phyloP scores from a whole-genome alignment of 2,113 vertebrate genomes.

The Ploceus nigricollis region DNA sequence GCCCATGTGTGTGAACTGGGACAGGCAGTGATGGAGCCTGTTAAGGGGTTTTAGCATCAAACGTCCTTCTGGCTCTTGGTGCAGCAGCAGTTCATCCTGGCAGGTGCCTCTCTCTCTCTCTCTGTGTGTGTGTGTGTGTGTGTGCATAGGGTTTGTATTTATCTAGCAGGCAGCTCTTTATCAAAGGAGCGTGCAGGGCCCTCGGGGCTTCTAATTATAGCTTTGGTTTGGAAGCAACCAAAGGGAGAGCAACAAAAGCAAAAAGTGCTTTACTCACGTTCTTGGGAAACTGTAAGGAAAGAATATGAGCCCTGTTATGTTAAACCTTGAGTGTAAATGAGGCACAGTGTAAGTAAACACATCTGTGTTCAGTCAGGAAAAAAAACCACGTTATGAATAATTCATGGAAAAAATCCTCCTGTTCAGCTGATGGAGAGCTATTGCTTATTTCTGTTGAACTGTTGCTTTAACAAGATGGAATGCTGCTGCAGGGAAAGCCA shows the following conservation, averaged over 20 bases:
- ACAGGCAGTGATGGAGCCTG: not conserved
- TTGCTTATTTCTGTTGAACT: not conserved
- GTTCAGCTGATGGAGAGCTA: not conserved
- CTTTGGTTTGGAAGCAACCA: constrained; percentile 52
- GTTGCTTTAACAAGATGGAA: not conserved
- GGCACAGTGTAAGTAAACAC: constrained; percentile 75
- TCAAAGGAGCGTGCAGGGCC: constrained; percentile 57
- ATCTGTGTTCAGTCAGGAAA: constrained; percentile 62
- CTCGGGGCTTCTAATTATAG: constrained; percentile 66
- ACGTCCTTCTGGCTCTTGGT: not conserved
- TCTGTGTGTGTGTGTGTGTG: not conserved
- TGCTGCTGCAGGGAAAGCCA: not conserved
- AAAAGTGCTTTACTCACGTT: not conserved
- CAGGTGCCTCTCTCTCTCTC: not conserved
- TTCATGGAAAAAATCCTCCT: constrained; percentile 13
- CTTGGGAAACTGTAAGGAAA: constrained; percentile 7
- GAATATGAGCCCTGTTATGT: constrained; percentile 44
- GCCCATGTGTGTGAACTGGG: not conserved
- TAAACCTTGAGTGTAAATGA: constrained; percentile 69
- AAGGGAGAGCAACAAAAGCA: constrained; percentile 30
- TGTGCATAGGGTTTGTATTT: not conserved
- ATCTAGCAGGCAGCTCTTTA: constrained; percentile 47
- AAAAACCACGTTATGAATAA: constrained; percentile 26
- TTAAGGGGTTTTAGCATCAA: constrained; percentile 20
- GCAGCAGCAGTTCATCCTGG: not conserved